These are phyloP conservation scores for Lagopus leucura DNA, from an alignment of 2,113 vertebrate genomes.

Conservation along the genomic window DNA sequence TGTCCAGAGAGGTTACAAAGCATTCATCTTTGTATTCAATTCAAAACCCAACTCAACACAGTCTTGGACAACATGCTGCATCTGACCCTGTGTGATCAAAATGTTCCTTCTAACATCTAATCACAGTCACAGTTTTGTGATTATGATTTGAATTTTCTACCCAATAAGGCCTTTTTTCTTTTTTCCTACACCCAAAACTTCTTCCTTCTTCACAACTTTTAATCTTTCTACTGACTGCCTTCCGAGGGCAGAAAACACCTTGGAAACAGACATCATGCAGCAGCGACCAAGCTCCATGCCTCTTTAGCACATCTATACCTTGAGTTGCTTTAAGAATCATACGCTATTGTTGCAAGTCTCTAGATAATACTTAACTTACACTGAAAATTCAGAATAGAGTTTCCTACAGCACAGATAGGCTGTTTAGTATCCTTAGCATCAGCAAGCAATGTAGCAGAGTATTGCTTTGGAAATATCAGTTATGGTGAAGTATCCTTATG, in stretches of 20 bases:
- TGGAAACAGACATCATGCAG: neutral
- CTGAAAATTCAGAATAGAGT: neutral
- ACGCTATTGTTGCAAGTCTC: neutral
- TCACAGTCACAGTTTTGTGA: neutral
- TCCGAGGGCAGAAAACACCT: neutral
- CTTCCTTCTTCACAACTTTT: neutral
- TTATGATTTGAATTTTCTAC: neutral
- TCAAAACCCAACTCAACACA: neutral
- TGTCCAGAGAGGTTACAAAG: neutral
- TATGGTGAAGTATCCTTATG: too few relatives aligned
- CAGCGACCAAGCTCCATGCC: neutral
- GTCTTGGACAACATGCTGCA: neutral
- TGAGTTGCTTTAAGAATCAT: neutral
- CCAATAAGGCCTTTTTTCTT: neutral
- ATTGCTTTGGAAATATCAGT: neutral
- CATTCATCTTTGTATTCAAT: neutral
- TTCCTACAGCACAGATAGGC: neutral
- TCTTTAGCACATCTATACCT: neutral
- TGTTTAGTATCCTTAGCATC: neutral
- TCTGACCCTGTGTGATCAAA: neutral
- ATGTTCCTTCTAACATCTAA: neutral
- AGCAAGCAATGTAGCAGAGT: neutral
- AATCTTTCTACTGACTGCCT: neutral
- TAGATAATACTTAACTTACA: neutral
- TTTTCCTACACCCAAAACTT: neutral